Base-by-base conservation (phyloP, 1,140 invertebrate genomes). In the Akabosia matsudoensis region DNA sequence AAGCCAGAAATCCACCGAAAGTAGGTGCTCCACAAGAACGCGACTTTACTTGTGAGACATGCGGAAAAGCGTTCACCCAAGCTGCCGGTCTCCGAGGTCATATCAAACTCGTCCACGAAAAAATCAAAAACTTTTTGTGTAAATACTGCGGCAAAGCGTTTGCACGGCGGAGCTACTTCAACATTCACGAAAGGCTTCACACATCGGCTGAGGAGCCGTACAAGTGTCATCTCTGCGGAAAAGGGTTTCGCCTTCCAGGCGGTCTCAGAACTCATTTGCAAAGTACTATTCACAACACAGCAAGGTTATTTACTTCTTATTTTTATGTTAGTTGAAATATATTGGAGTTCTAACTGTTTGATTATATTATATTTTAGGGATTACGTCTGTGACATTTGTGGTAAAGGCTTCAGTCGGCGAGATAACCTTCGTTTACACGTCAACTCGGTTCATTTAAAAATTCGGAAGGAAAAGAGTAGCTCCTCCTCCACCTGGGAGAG, bases 341-440 rank as follows among this genome's bases (percentile, higher is more conserved):
- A 56, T 45, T 45, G 22, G 4, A 13, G 3, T 56, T 56, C n/a
- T 3, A 13, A 67, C 4, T 67, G 3, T 67, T 30, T 67, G n/a
- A 28, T 67, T 24, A 67, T 7, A 7, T 28, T 67, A 4, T 7
- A 13, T 30, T 31, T 13, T n/a, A 67, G 61, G 61, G 30, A 31
- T 30, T 67, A 10, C n/a, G 30, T 67, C 4, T 67, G 61, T 67
- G 61, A 67, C 24, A 10, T 30, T 22, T 72, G 70, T 37, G 70
- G 70, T 3, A 72, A 72, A 28, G 33, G 33, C 4, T 72, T 72
- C 34, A 72, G 45, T 28, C 70, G 70, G 2, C 14, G 2, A 2
- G 70, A 72, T 28, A 72, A 72, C 22, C 2, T 72, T 18, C 33
- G 33, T 10, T 14, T 51, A 2, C 70, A 72, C 34, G 70, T 72